These are phyloP conservation scores for Brotula barbata DNA, from an alignment of 2,797 vertebrate species.

Conservation along the genomic window DNA sequence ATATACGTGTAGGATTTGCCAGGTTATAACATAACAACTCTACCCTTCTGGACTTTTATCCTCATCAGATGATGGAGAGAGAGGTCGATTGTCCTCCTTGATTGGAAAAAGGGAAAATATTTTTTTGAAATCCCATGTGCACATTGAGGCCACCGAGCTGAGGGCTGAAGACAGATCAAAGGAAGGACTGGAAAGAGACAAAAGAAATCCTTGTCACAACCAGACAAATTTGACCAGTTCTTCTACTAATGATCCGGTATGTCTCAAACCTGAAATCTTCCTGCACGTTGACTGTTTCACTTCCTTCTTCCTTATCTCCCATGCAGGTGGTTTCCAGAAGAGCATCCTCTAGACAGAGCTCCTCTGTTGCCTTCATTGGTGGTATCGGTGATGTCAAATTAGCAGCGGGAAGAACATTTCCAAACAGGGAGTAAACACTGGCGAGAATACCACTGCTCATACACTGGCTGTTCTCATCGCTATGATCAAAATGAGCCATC, in stretches of 20 bases:
- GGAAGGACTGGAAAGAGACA: conserved; percentile 39
- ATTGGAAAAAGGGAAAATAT: conserved; percentile 18
- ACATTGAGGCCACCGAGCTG: conserved; percentile 38
- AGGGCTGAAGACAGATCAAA: conserved; percentile 63
- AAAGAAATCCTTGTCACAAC: background rate
- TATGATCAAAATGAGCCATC: conserved; percentile 34
- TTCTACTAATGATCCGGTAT: background rate
- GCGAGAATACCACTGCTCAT: background rate
- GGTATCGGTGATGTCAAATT: conserved; percentile 5
- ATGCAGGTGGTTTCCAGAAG: background rate
- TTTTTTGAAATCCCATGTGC: conserved; percentile 34
- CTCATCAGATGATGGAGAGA: background rate
- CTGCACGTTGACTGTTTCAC: background rate
- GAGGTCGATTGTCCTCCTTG: conserved; percentile 11
- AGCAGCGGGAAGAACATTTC: background rate
- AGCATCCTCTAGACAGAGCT: background rate
- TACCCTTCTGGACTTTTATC: conserved; percentile 44
- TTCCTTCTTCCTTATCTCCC: background rate
- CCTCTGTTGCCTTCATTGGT: background rate
- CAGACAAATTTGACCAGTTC: background rate
- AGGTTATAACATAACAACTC: background rate
- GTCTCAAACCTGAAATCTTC: conserved; percentile 48
- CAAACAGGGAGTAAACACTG: background rate
- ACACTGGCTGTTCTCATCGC: conserved; percentile 3
- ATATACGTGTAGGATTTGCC: background rate